Evolutionary conservation across 2,113 vertebrate genomes (phyloP), one percentile per base, ranked within the genome.

Genomic region (Galemys pyrenaicus): DNA sequence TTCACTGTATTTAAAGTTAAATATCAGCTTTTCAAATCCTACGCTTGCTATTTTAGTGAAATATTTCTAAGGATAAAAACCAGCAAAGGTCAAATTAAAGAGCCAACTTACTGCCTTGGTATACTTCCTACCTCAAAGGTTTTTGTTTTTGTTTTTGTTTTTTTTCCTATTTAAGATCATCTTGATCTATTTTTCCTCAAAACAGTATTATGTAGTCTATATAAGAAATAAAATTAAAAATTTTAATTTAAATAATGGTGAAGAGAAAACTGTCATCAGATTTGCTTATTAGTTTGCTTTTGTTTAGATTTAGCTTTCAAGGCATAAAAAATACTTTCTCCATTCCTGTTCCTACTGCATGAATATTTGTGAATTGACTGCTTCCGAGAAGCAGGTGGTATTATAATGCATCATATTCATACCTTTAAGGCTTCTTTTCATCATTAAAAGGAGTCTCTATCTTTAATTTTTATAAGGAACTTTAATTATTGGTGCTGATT

Each of bases 401-500:
- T 95, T 87, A 88, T 39, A 67, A 68, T 67, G 35, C 49, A 75
- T 87, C 19, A 83, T 68, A 93, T 93, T 97, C 93, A 91, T 94
- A 96, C 15, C 90, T 97, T 79, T 97, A 97, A 97, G 96, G 54
- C 37, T 82, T 95, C 92, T 97, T 56, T 96, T 97, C 74, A 97
- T 97, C 96, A 67, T 94, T 90, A 96, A 96, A 51, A 89, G 89
- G 90, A 97, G 60, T 96, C 81, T 88, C 51, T 97, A 81, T 91
- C 85, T 95, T 97, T 96, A 96, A 97, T 95, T 97, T 96, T 98
- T 95, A 39, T 92, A 92, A 94, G 82, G 85, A 30, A 12, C 93
- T 97, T 87, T 95, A 95, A 88, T 97, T 96, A 98, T 97, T 96
- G 91, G 97, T 96, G 93, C 96, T 98, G 68, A 95, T 93, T 97